phyloP scores from a whole-genome alignment of 2,888 invertebrate genomes.

The Ophion costatus region DNA sequence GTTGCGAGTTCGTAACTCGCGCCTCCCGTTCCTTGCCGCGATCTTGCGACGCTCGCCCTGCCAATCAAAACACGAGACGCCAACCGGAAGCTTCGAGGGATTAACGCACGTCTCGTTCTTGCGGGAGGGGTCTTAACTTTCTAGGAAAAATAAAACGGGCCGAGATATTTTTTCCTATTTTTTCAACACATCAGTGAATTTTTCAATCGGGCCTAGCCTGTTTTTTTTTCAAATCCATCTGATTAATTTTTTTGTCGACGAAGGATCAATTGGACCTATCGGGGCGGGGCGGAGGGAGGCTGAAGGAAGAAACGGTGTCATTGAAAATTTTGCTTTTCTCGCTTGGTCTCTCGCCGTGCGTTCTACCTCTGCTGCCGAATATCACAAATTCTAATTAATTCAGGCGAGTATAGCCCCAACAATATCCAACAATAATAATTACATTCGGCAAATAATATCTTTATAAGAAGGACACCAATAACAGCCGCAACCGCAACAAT shows the following conservation, averaged over 20 bases:
- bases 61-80: slow-evolving; percentile 73
- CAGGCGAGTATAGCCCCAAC: slow-evolving; percentile 17
- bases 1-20: slow-evolving; percentile 62
- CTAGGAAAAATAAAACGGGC: not conserved
- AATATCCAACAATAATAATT: no score
- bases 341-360: not conserved
- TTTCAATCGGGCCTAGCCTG: not conserved
- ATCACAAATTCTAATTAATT: slow-evolving; percentile 63
- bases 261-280: no score
- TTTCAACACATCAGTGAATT: not conserved
- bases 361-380: slow-evolving; percentile 31
- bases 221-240: not conserved
- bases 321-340: not conserved
- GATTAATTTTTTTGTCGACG: not conserved
- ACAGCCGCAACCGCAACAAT: no score
- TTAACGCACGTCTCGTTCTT: slow-evolving; percentile 11
- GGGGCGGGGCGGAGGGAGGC: no score
- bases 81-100: slow-evolving; percentile 15
- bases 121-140: not conserved
- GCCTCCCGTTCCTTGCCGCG: slow-evolving; percentile 57
- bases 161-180: not conserved
- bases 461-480: slow-evolving; percentile 39
- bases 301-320: no score
- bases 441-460: no score
- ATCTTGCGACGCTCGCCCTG: slow-evolving; percentile 56